Base-by-base conservation (phyloP, 2,797 vertebrate genomes). In the Aulostomus chinensis region DNA sequence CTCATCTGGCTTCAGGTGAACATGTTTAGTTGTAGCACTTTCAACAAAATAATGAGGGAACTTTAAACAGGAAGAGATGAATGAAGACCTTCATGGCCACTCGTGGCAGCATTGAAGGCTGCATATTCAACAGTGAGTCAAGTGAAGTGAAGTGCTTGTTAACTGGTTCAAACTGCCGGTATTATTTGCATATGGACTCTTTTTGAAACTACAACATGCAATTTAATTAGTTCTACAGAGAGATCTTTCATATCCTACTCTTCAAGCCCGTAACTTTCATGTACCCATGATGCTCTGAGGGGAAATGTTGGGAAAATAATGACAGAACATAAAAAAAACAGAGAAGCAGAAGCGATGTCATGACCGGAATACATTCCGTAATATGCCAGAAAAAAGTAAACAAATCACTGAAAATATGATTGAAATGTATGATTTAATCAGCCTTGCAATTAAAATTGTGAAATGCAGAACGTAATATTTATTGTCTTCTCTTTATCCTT, bases 161-260 rank as follows among this genome's bases (percentile, higher is more conserved):
- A 54, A 47, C 33, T 16, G 56, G 26, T 49, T 60, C 20, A 39
- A 25, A 58, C 37, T 12, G 18, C 31, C 50, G 13, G 20, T 18
- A 24, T 31, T 53, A 33, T 72, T 62, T 56, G 15, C 53, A 42
- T 29, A 32, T 20, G 7, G 32, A 30, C 16, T 33, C 13, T 52
- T 45, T n/a, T 24, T 25, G 41, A 50, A 63, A 36, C 28, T 9
- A 40, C 35, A 34, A 45, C n/a, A 37, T 14, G 24, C 42, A 7
- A 7, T 39, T 51, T 30, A 60, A 73, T 70, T 31, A 32, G 60
- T 51, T 58, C 42, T 41, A 11, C 46, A 9, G 30, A 55, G 51
- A 45, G 21, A 58, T 65, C 36, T 10, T 36, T 65, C 30, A 52
- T 34, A 51, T 43, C 17, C 14, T 42, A 34, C 41, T 17, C 37